Conservation (phyloP, 2,888 invertebrate genomes). For the Lepidochrysops patricia region DNA sequence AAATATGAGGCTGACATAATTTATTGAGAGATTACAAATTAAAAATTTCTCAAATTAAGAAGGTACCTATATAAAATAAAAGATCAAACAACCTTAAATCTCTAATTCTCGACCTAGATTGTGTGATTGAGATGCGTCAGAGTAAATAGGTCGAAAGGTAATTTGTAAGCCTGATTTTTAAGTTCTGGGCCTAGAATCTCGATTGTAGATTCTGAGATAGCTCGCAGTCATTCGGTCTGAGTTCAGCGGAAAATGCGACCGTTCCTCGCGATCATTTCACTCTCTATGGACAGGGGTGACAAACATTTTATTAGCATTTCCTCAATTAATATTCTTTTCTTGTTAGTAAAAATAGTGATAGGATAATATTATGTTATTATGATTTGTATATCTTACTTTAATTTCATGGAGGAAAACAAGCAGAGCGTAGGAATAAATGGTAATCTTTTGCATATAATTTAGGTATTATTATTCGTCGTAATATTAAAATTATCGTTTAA, state of each 20-base stretch:
- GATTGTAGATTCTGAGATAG: background rate
- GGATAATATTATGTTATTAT: too few species aligned
- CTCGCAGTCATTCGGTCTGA: slow-evolving; percentile 28
- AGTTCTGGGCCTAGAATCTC: background rate
- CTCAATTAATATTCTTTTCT: background rate
- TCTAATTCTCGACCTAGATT: background rate
- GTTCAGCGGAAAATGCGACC: slow-evolving; percentile 35
- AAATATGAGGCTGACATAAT: too few species aligned
- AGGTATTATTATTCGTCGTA: too few species aligned
- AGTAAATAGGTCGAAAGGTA: background rate
- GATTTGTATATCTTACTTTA: too few species aligned
- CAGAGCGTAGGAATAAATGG: too few species aligned
- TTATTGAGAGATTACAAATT: too few species aligned
- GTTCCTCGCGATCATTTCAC: slow-evolving; percentile 53
- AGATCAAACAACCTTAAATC: background rate
- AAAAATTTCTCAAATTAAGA: too few species aligned
- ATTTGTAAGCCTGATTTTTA: background rate
- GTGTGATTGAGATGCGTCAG: background rate
- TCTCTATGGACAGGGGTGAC: slow-evolving; percentile 49
- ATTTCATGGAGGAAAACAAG: too few species aligned
- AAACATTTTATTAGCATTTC: slow-evolving; percentile 36
- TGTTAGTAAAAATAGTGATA: too few species aligned
- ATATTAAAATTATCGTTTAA: too few species aligned
- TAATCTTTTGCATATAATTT: too few species aligned
- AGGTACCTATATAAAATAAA: too few species aligned